These are phyloP conservation scores for Pleuronectes platessa DNA, from an alignment of 2,113 vertebrate species.

Conservation along the genomic window DNA sequence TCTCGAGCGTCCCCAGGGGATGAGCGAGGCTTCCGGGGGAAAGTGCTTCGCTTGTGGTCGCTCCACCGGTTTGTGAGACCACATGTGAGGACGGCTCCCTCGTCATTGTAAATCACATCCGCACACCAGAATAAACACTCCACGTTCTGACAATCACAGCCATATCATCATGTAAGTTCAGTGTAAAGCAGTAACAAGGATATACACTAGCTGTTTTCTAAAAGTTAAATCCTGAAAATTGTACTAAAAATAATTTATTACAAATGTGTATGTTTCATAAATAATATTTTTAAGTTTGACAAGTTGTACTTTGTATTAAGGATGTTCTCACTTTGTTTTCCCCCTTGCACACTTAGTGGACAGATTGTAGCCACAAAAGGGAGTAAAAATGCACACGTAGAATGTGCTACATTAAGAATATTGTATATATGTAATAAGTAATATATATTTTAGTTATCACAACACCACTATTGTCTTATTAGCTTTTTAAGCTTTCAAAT, in stretches of 20 bases:
- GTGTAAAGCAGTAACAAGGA: constrained; percentile 33
- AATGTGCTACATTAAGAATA: constrained; percentile 64
- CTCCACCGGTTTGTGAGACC: constrained; percentile 15
- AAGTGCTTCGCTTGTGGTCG: constrained; percentile 21
- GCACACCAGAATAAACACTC: constrained; percentile 15
- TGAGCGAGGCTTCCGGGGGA: constrained; percentile 8
- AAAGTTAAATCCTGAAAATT: constrained; percentile 40
- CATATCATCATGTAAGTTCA: constrained; percentile 30
- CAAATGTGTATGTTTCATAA: constrained; percentile 61
- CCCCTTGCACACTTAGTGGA: constrained; percentile 66
- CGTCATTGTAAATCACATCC: constrained; percentile 6
- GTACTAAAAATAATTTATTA: constrained; percentile 80
- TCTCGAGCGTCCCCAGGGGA: constrained; percentile 7
- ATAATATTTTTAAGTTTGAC: constrained; percentile 56
- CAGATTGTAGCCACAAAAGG: constrained; percentile 66
- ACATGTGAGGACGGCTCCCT: constrained; percentile 13
- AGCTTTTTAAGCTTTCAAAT: constrained; percentile 76
- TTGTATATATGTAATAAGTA: constrained; percentile 83
- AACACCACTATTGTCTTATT: constrained; percentile 85
- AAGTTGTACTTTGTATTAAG: constrained; percentile 58
- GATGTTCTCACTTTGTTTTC: constrained; percentile 35
- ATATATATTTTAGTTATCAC: constrained; percentile 84
- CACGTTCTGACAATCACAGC: constrained; percentile 73
- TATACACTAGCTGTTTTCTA: constrained; percentile 26
- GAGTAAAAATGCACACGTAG: constrained; percentile 59